phyloP scores from a whole-genome alignment of 2,888 invertebrate genomes.

The Acronicta alni region DNA sequence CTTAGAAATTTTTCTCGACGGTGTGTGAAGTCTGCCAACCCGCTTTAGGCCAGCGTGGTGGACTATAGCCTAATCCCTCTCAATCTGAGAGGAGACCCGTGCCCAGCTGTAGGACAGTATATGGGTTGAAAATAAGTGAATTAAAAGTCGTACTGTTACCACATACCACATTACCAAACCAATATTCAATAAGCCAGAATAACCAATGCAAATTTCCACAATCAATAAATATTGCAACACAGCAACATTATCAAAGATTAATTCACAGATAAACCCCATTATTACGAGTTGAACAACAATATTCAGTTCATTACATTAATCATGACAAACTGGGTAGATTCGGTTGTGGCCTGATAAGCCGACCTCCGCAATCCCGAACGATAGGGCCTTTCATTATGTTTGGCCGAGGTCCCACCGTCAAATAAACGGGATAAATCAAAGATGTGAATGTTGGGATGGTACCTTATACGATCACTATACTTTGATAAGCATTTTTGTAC shows the following conservation, averaged over 20 bases:
- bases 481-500: too few relatives aligned
- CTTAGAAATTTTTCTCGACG: too few relatives aligned
- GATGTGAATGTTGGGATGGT: not conserved
- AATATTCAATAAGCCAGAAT: not conserved
- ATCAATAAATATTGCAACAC: not conserved
- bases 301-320: conserved; percentile 42
- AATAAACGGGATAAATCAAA: not conserved
- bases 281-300: conserved; percentile 25
- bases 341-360: conserved; percentile 25
- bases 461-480: too few relatives aligned
- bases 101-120: too few relatives aligned
- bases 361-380: conserved; percentile 25
- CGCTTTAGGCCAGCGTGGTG: too few relatives aligned
- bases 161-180: not conserved
- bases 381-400: conserved; percentile 31
- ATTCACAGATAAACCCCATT: conserved; percentile 28
- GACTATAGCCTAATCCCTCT: too few relatives aligned
- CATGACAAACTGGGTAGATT: conserved; percentile 21
- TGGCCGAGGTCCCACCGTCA: not conserved
- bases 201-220: not conserved
- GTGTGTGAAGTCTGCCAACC: too few relatives aligned
- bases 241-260: conserved; percentile 1
- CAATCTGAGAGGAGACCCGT: too few relatives aligned
- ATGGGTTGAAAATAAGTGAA: too few relatives aligned
- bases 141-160: too few relatives aligned